Base-by-base conservation (phyloP, 2,888 invertebrate species). In the Tenthredo scrophulariae region DNA sequence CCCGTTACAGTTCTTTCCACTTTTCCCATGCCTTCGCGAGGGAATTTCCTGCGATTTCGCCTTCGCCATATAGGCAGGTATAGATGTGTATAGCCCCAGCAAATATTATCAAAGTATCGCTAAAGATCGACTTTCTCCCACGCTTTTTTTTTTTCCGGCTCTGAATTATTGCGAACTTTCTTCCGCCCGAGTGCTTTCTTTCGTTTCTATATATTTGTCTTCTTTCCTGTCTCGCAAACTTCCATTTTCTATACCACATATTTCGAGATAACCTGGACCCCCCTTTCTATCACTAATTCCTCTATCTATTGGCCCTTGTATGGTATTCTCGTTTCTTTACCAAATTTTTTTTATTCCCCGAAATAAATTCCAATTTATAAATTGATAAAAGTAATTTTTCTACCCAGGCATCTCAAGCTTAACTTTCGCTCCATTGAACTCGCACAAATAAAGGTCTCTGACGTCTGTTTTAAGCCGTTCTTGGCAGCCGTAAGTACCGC, bases 91-190 rank as follows among this genome's bases (percentile, higher is more conserved):
- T 67, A 29, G 15, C 40, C 5, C 26, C 40, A 10, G 58, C 62
- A 62, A 80, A 80, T 80, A 80, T 80, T 40, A 58, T 80, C 80
- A 22, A 80, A 80, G 80, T 80, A 80, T 80, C 80, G 80, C 40
- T 80, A 29, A 40, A 80, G 40, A 80, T 58, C 80, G 40, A 62
- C 50, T 40, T 80, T 80, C 40, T n/a, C 74, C 18, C 74, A 22
- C 18, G 18, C 1, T 5, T 10, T 43, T 40, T 9, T 3, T 4
- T 22, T 13, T 10, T 15, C 40, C n/a, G 26, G 15, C 26, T 22
- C 80, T 33, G 54, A 77, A 54, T 54, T 29, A 50, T 54, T 29
- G 40, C 43, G 10, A 74, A 74, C 5, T 74, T 74, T 40, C 29
- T n/a, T 43, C 29, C 43, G n/a, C 22, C 40, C 43, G 22, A 40